Conservation (phyloP, 1,140 invertebrate genomes). For the Physella acuta region DNA sequence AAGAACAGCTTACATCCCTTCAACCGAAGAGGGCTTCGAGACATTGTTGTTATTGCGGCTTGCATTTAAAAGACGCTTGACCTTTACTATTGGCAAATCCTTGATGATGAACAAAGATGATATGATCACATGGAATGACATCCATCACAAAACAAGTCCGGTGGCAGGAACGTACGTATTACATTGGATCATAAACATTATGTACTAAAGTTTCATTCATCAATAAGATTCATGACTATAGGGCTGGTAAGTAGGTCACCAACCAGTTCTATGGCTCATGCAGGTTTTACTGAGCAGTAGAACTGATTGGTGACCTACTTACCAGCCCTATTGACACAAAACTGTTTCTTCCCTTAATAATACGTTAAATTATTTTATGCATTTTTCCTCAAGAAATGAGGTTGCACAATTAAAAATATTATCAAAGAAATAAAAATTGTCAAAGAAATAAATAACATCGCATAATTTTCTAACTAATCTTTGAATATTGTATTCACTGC, state of each 20-base stretch:
- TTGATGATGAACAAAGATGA: neutral
- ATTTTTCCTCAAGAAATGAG: no score
- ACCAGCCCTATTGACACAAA: neutral
- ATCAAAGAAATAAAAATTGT: no score
- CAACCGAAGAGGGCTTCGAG: neutral
- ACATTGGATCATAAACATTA: neutral
- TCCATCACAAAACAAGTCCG: constrained; percentile 16
- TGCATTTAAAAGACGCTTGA: neutral
- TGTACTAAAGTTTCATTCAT: neutral
- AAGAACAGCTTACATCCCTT: constrained; percentile 3
- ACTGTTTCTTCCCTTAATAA: no score
- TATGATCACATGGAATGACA: constrained; percentile 12
- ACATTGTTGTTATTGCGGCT: neutral
- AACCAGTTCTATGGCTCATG: neutral
- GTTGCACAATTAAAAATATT: no score
- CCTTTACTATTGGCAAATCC: neutral
- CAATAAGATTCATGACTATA: no score
- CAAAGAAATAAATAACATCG: no score
- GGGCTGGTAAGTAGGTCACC: no score
- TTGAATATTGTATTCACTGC: no score
- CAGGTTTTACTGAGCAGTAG: neutral
- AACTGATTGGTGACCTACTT: neutral
- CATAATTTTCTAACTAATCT: no score
- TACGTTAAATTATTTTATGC: no score
- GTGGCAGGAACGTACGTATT: neutral